Conservation (phyloP, 2,797 vertebrate genomes). For the Argentina silus region DNA sequence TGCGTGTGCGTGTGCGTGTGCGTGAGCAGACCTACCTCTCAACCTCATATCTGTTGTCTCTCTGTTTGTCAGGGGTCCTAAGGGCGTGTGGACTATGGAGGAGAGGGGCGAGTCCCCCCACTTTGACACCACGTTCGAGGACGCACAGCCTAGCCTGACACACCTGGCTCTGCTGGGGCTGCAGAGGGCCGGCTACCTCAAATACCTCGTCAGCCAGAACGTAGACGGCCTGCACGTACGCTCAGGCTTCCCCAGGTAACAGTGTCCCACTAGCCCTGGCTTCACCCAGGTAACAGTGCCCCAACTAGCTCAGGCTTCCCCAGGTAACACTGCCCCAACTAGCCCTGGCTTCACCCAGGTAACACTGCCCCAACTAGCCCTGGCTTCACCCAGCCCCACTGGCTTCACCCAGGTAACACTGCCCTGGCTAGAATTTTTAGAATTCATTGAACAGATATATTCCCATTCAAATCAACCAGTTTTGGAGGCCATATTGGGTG, state of each 20-base stretch:
- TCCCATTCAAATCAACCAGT: too few species aligned
- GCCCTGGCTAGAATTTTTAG: too few species aligned
- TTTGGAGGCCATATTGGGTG: too few species aligned
- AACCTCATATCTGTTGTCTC: neutral
- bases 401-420: too few species aligned
- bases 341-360: too few species aligned
- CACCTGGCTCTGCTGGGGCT: slow-evolving; percentile 93
- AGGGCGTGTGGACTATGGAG: slow-evolving; percentile 97
- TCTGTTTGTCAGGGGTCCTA: slow-evolving; percentile 84
- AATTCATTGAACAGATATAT: too few species aligned
- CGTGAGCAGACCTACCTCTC: neutral
- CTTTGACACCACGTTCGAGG: slow-evolving; percentile 96
- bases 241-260: slow-evolving; percentile 94
- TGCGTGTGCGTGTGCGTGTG: neutral
- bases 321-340: neutral
- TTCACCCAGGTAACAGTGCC: too few species aligned
- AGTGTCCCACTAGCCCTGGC: neutral
- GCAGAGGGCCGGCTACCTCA: slow-evolving; percentile 86
- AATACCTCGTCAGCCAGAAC: slow-evolving; percentile 96
- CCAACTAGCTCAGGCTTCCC: too few species aligned
- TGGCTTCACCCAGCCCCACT: too few species aligned
- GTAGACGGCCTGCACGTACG: slow-evolving; percentile 94
- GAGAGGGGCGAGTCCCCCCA: slow-evolving; percentile 88
- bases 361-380: neutral
- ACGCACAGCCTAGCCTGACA: slow-evolving; percentile 87